These are phyloP conservation scores for Chironomus riparius DNA, from an alignment of 2,888 invertebrate genomes.

Conservation along the genomic window DNA sequence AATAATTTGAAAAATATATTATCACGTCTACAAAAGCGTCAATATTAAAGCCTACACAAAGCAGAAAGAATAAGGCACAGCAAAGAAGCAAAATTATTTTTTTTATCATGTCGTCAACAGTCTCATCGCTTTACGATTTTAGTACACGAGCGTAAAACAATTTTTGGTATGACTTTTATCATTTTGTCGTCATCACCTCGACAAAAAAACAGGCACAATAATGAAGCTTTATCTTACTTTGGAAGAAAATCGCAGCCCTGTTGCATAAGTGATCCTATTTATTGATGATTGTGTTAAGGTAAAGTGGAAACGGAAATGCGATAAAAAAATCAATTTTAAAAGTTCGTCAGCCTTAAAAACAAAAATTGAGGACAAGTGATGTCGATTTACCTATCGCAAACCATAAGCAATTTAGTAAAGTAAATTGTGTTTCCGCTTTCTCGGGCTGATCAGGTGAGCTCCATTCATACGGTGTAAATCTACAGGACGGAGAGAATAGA, in stretches of 20 bases:
- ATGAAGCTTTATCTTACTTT: slow-evolving; percentile 55
- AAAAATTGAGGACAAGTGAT: slow-evolving; percentile 20
- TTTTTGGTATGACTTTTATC: slow-evolving; percentile 30
- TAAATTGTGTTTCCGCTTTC: slow-evolving; percentile 85
- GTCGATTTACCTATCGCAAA: slow-evolving; percentile 68
- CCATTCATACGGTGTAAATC: slow-evolving; percentile 95
- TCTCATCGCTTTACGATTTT: slow-evolving; percentile 38
- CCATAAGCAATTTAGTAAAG: slow-evolving; percentile 91
- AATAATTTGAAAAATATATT: too few species aligned
- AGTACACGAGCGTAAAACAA: slow-evolving; percentile 32
- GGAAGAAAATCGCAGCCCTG: slow-evolving; percentile 93
- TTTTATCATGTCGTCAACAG: slow-evolving; percentile 46
- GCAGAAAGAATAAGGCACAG: background rate
- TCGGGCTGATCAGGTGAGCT: slow-evolving; percentile 79
- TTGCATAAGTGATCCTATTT: slow-evolving; percentile 67
- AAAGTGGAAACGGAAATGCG: background rate
- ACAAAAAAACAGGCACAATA: background rate
- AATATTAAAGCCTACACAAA: too few species aligned
- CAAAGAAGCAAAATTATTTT: slow-evolving; percentile 29
- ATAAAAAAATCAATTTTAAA: background rate
- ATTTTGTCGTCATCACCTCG: slow-evolving; percentile 16
- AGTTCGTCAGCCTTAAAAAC: background rate
- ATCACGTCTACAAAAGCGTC: too few species aligned
- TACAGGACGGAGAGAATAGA: slow-evolving; percentile 34
- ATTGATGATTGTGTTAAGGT: background rate